A percentile compares a stretch with the other conserved stretches of the same genome.
These are phyloP conservation scores for Heliothis virescens DNA, from an alignment of 1,140 invertebrate genomes.

Conservation along the genomic window DNA sequence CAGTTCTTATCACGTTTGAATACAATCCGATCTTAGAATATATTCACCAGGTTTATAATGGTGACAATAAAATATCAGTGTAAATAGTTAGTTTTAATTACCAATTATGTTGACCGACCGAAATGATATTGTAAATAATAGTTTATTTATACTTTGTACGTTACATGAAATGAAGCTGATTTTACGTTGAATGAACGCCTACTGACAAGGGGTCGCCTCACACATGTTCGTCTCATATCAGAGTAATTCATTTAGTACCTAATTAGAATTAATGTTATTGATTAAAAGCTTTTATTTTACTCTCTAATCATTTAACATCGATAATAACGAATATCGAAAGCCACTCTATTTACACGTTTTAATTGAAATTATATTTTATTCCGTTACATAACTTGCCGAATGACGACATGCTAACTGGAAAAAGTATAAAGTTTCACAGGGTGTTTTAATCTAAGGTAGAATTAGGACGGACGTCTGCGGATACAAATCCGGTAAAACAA, in stretches of 20 bases:
- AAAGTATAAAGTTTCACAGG: conserved; percentile 75
- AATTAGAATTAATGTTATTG: conserved; percentile 48
- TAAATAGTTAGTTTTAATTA: conserved; percentile 83
- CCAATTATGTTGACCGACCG: conserved; percentile 62
- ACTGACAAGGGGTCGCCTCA: neutral
- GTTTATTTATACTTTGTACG: conserved; percentile 65
- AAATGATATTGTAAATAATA: conserved; percentile 61
- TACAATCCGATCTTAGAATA: conserved; percentile 59
- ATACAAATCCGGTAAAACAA: conserved; percentile 39
- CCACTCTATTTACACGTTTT: conserved; percentile 35
- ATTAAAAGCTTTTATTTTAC: conserved; percentile 44
- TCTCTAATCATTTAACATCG: conserved; percentile 21
- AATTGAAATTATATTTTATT: conserved; percentile 35
- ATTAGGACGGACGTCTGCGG: conserved; percentile 73
- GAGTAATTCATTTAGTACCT: conserved; percentile 60
- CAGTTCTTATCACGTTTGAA: conserved; percentile 15
- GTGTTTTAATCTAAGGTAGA: conserved; percentile 84
- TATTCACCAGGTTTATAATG: conserved; percentile 80
- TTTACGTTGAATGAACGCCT: conserved; percentile 40
- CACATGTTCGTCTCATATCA: conserved; percentile 69
- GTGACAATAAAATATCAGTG: conserved; percentile 85
- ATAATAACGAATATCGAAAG: conserved; percentile 37
- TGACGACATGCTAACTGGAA: conserved; percentile 38
- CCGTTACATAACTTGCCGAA: conserved; percentile 14
- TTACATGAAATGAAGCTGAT: conserved; percentile 51